phyloP scores from a whole-genome alignment of 2,113 vertebrate genomes.

The Apteryx mantelli region DNA sequence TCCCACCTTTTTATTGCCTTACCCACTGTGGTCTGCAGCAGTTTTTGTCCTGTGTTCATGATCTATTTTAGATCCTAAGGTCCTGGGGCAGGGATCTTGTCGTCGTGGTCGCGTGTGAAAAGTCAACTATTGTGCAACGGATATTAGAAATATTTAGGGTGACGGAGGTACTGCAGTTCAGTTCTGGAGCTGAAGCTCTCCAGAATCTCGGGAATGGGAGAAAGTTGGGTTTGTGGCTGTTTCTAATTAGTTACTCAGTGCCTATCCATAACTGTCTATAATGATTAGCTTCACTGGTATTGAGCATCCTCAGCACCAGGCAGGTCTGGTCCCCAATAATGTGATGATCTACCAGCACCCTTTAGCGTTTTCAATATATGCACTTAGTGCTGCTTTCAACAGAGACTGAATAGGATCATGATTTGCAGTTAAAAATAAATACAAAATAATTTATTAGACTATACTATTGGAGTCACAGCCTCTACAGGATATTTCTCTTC shows the following conservation, averaged over 20 bases:
- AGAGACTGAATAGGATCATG: background rate
- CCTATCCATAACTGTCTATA: background rate
- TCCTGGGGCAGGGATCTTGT: background rate
- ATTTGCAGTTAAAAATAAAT: slow-evolving; percentile 20
- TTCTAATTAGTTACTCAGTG: background rate
- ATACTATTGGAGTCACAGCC: background rate
- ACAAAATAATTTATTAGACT: background rate
- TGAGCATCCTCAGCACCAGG: background rate
- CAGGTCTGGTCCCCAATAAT: background rate
- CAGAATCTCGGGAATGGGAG: background rate
- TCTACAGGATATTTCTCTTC: background rate
- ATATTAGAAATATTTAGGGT: background rate
- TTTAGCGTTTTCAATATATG: background rate
- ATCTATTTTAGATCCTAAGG: background rate
- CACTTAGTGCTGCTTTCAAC: background rate
- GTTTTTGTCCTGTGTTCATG: background rate
- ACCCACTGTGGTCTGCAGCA: background rate
- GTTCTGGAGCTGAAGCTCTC: background rate
- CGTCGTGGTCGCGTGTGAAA: background rate
- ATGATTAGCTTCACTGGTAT: background rate
- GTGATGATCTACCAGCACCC: background rate
- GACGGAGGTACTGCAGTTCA: background rate
- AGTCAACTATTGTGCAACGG: background rate
- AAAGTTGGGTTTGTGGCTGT: background rate
- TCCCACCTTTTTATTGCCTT: background rate